Base-by-base conservation (phyloP, 2,113 vertebrate species). In the Cyrtonyx montezumae region DNA sequence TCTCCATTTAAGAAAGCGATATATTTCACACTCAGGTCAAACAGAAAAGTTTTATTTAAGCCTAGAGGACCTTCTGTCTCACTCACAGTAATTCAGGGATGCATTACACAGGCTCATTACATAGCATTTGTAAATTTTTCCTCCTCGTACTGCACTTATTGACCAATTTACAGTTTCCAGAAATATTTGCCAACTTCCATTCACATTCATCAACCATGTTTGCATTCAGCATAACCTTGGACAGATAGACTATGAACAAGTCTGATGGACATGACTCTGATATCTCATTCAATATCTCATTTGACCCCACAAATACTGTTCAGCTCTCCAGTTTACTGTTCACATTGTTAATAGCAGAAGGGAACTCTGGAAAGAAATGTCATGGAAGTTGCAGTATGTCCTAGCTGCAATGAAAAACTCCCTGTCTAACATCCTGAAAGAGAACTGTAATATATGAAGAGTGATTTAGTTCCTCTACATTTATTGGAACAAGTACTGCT, bases 381-480 rank as follows among this genome's bases (percentile, higher is more conserved):
- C 43, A 18, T 30, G 58, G 69, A 65, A 73, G 56, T 28, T 62
- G 56, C 26, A 11, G 26, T 43, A 8, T 37, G 76, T 81, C 37
- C 91, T 71, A 43, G 37, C 0, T 63, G 75, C 76, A 65, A 65
- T 32, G 79, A 68, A 71, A 55, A 85, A 13, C 42, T 87, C 75
- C 70, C 53, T 68, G 73, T 26, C 61, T 73, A 43, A 58, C 45
- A 37, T 26, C 58, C 76, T 68, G 65, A 58, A 86, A 88, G 69
- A 48, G 17, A 83, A 26, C 65, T 80, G 32, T 75, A 86, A 90
- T 78, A 34, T 11, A 75, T 65, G 53, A 84, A 83, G 79, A 80
- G 19, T 93, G 79, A 93, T 96, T 86, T 42, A 75, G 67, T 84
- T 75, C 80, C 69, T 91, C 22, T 12, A 84, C 70, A 16, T 81